These are phyloP conservation scores for Lordiphosa clarofinis DNA, from an alignment of 1,140 invertebrate genomes.

Conservation along the genomic window DNA sequence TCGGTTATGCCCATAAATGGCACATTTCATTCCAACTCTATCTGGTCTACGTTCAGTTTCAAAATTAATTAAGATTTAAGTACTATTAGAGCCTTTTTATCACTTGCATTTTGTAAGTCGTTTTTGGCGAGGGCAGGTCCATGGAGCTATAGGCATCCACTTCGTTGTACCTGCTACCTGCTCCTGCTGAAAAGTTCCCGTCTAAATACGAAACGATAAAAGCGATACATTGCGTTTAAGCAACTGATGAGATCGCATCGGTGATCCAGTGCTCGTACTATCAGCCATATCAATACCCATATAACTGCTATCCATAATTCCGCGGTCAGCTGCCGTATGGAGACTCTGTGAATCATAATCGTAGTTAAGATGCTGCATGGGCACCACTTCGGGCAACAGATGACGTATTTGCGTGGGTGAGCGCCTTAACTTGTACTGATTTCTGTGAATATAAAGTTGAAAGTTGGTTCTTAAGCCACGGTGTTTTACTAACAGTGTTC, in stretches of 20 bases:
- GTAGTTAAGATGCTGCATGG: constrained; percentile 81
- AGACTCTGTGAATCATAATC: constrained; percentile 75
- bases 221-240: constrained; percentile 78
- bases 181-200: constrained; percentile 15
- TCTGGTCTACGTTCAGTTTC: constrained; percentile 53
- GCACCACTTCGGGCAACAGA: constrained; percentile 84
- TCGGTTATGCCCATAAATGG: constrained; percentile 32
- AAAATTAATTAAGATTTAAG: constrained; percentile 60
- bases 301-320: constrained; percentile 59
- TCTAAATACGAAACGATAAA: constrained; percentile 75
- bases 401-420: constrained; percentile 88
- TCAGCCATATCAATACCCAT: constrained; percentile 59
- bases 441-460: constrained; percentile 29
- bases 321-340: constrained; percentile 56
- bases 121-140: constrained; percentile 48
- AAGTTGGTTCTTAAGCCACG: not conserved
- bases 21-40: constrained; percentile 28
- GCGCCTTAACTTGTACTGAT: constrained; percentile 85
- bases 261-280: constrained; percentile 42
- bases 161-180: constrained; percentile 22
- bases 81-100: constrained; percentile 75
- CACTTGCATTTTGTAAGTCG: constrained; percentile 72
- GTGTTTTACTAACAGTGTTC: not conserved
- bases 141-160: constrained; percentile 25
- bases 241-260: constrained; percentile 54